Evolutionary conservation across 2,113 vertebrate species (phyloP).

Genomic region (Nymphicus hollandicus): DNA sequence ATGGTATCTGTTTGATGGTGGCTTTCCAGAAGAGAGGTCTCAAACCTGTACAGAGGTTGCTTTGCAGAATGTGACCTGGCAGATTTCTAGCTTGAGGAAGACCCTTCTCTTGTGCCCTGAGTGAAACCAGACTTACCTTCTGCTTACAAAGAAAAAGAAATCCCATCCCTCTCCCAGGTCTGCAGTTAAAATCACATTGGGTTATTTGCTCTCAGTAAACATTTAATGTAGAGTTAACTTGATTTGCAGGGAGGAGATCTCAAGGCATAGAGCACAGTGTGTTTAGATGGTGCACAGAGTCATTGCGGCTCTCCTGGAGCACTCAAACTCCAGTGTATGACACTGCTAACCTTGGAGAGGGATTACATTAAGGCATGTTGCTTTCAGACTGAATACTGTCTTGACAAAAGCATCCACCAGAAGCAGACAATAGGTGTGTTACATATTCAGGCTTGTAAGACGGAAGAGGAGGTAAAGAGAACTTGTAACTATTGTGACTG

Average conservation of each 20-base stretch:
- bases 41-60: not conserved
- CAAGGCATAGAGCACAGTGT: fast-evolving
- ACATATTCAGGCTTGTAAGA: not conserved
- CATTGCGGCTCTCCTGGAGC: not conserved
- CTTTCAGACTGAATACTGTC: not conserved
- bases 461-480: not conserved
- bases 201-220: not conserved
- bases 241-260: not conserved
- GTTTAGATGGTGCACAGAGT: not conserved
- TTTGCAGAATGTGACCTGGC: not conserved
- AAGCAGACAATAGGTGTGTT: not conserved
- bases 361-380: not conserved
- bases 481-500: not conserved
- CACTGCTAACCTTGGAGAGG: not conserved
- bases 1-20: not conserved
- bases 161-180: not conserved
- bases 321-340: not conserved
- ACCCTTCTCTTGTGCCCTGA: not conserved
- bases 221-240: not conserved
- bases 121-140: not conserved
- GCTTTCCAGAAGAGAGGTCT: not conserved
- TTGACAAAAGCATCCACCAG: not conserved
- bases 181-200: not conserved
- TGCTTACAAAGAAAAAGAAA: not conserved
- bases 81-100: not conserved